These are phyloP conservation scores for Oenanthe melanoleuca DNA, from an alignment of 2,113 vertebrate genomes.

Conservation along the genomic window DNA sequence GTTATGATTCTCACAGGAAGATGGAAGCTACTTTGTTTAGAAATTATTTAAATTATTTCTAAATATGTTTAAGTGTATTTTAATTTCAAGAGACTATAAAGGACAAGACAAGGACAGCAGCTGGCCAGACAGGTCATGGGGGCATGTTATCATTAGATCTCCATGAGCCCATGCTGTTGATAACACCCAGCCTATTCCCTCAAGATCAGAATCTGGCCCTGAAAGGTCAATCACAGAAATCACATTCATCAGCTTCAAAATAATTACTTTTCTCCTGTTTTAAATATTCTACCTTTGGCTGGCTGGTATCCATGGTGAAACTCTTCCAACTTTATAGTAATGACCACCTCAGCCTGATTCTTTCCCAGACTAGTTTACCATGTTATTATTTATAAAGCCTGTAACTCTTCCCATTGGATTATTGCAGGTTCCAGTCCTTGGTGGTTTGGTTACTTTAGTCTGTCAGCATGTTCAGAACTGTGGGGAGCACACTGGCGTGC, in stretches of 20 bases:
- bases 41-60: background rate
- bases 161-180: background rate
- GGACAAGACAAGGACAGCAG: background rate
- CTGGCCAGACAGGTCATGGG: background rate
- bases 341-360: background rate
- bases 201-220: background rate
- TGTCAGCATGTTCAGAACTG: slow-evolving; percentile 58
- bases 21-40: background rate
- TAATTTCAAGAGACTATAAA: background rate
- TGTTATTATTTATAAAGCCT: slow-evolving; percentile 31
- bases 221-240: background rate
- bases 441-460: slow-evolving; percentile 41
- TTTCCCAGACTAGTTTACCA: background rate
- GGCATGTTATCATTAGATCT: background rate
- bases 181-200: background rate
- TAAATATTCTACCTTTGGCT: background rate
- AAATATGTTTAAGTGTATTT: background rate
- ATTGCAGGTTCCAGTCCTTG: slow-evolving; percentile 32
- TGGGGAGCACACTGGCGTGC: slow-evolving; percentile 3
- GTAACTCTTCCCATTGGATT: slow-evolving; percentile 7
- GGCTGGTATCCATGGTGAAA: background rate
- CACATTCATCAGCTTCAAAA: background rate
- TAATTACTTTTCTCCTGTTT: background rate
- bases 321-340: background rate
- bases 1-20: background rate